These are phyloP conservation scores for Albula glossodonta DNA, from an alignment of 2,113 vertebrate genomes.

Conservation along the genomic window DNA sequence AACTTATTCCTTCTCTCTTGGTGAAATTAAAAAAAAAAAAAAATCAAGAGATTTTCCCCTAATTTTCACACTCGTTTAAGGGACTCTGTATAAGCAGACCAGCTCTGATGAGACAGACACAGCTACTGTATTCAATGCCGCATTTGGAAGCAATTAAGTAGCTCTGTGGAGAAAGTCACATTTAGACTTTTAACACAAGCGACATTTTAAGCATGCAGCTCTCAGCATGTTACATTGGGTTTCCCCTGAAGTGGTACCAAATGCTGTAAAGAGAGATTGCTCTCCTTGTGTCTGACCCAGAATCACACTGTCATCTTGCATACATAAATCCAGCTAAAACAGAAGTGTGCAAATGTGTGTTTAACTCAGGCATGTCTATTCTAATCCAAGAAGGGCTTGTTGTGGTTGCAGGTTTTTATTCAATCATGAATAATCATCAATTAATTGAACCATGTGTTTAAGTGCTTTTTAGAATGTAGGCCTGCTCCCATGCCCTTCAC, in stretches of 20 bases:
- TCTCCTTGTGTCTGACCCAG: background rate
- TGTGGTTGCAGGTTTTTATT: too few relatives aligned
- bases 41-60: too few relatives aligned
- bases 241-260: background rate
- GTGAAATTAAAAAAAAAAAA: too few relatives aligned
- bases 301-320: background rate
- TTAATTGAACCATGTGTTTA: too few relatives aligned
- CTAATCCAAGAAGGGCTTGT: too few relatives aligned
- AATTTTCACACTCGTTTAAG: background rate
- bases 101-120: background rate
- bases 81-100: background rate
- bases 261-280: background rate
- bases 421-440: too few relatives aligned
- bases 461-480: too few relatives aligned
- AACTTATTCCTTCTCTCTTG: too few relatives aligned
- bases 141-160: background rate
- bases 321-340: background rate
- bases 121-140: background rate
- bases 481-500: too few relatives aligned
- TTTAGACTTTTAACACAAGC: background rate
- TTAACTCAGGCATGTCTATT: too few relatives aligned
- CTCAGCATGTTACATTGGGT: background rate
- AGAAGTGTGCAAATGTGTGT: too few relatives aligned
- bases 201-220: background rate
- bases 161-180: background rate